Evolutionary conservation across 23 tunicate species (phyloP), one percentile per base, ranked within the genome.

Genomic region (Clavelina lepadiformis): DNA sequence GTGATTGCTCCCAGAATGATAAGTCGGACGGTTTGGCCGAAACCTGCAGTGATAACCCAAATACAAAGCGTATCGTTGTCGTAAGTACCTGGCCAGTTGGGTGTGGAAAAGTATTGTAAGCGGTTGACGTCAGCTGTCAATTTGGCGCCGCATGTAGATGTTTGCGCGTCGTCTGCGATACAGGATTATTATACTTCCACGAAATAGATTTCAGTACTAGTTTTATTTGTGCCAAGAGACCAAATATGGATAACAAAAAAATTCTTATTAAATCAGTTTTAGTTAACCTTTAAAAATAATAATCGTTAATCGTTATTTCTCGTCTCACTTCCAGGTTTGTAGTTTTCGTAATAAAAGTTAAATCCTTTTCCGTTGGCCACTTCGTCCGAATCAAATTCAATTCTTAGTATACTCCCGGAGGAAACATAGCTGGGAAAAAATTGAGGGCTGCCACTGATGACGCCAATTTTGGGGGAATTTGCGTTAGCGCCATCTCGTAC

Each of bases 391-490:
- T 2, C 3, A 35, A 56, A 56, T 15, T 56, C 61, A 24, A 56
- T 34, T 33, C 61, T 33, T 56, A 56, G 28, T 33, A 56, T 34
- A 35, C 30, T 34, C 28, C 31, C 6, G 61, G 61, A 56, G 28
- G 61, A 56, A 33, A 35, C 30, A 7, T 22, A 56, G 26, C 26
- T 33, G 31, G 28, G 61, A 56, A 56, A 56, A 7, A 19, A 3
- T 33, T 28, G 30, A 19, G 61, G 61, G 30, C 61, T 56, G 31
- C 61, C 61, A 7, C 61, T 56, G 61, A 56, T 24, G 28, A 35
- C 30, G 28, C 29, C 61, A 33, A 56, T 56, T 56, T 56, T 56
- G 31, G 61, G 61, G 28, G 61, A 56, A 35, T 56, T 24, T 3
- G 5, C 23, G 61, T 56, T 7, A 2, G 20, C 6, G 11, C 61